These are phyloP conservation scores for Ctenodactylus gundi DNA, from an alignment of 2,113 vertebrate genomes.

Conservation along the genomic window DNA sequence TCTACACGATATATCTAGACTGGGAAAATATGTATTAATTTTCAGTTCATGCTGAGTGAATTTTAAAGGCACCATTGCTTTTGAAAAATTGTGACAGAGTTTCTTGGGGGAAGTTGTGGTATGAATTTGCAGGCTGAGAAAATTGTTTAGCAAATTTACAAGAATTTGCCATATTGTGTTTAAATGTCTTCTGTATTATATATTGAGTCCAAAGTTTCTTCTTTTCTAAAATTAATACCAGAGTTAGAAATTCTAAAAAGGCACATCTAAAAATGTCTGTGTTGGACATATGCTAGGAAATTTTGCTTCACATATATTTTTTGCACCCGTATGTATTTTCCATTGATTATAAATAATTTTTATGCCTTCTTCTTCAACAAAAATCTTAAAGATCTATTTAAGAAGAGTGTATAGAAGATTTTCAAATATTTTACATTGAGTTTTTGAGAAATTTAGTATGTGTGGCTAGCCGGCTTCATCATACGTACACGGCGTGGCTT, in stretches of 20 bases:
- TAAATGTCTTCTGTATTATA: slow-evolving; percentile 27
- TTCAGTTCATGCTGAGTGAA: slow-evolving; percentile 4
- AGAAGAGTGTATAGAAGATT: neutral
- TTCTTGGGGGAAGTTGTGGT: neutral
- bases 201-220: neutral
- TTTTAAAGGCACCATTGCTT: neutral
- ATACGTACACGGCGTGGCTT: neutral
- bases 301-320: slow-evolving; percentile 34
- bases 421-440: slow-evolving; percentile 12
- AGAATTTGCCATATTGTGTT: neutral
- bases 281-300: slow-evolving; percentile 5
- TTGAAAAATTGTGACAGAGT: neutral
- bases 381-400: neutral
- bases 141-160: slow-evolving; percentile 42
- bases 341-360: neutral
- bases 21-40: neutral
- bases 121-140: neutral
- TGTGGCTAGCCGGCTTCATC: neutral
- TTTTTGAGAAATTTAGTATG: neutral
- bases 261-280: slow-evolving; percentile 12
- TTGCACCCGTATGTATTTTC: neutral
- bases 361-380: neutral
- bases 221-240: slow-evolving; percentile 55
- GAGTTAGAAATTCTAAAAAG: slow-evolving; percentile 24
- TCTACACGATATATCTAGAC: neutral